Conservation (phyloP, 2,888 invertebrate genomes). For the Patella ulyssiponensis region DNA sequence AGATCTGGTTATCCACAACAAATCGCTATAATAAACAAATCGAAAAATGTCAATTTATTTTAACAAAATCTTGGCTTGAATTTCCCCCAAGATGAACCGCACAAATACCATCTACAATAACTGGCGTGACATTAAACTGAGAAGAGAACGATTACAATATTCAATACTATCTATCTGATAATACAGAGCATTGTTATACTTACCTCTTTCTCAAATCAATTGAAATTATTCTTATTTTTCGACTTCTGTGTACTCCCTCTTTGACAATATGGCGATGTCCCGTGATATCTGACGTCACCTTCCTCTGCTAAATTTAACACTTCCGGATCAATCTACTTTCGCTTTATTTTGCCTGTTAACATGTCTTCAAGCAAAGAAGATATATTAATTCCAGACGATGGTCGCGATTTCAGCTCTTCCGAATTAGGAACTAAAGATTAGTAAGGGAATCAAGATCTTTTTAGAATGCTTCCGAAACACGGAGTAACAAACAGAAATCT, state of each 20-base stretch:
- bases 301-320: constrained; percentile 11
- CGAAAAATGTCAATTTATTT: no score
- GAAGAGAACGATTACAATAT: no score
- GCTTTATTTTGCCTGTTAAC: constrained; percentile 6
- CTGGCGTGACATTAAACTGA: no score
- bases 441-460: constrained; percentile 42
- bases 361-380: no score
- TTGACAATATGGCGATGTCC: constrained; percentile 49
- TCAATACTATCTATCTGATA: no score
- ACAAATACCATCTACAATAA: no score
- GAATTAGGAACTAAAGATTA: constrained; percentile 67
- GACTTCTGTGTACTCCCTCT: constrained; percentile 20
- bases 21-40: no score
- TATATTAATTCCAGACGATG: constrained; percentile 30
- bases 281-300: constrained; percentile 52
- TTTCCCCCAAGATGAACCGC: no score
- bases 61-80: no score
- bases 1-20: no score
- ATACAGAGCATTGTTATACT: background rate
- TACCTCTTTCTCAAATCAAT: background rate
- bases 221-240: no score
- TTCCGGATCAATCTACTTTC: constrained; percentile 28
- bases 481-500: background rate
- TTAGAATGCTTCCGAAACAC: background rate
- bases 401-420: constrained; percentile 61